These are phyloP conservation scores for Brachionus sp. DNA, from an alignment of 1,140 invertebrate species.

Conservation along the genomic window DNA sequence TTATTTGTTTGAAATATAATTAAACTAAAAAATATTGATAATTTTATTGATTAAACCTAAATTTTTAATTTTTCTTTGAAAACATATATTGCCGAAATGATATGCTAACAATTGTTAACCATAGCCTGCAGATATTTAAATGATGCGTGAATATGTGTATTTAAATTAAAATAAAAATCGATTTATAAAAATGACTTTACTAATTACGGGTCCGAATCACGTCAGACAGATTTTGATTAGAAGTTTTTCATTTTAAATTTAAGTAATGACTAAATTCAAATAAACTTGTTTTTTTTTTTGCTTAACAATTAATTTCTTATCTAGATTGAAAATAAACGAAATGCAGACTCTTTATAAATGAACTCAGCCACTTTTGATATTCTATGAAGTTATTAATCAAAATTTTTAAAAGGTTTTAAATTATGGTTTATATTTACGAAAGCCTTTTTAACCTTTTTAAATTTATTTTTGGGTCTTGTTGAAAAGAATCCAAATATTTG, in stretches of 20 bases:
- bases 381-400: not conserved
- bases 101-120: not conserved
- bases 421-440: not conserved
- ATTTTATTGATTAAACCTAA: not conserved
- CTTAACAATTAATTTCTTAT: not conserved
- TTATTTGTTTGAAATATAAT: not conserved
- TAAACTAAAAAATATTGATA: not conserved
- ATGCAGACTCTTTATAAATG: not conserved
- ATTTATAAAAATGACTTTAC: not conserved
- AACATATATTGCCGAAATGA: not conserved
- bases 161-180: not conserved
- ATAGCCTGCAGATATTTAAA: not conserved
- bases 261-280: not conserved
- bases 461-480: not conserved
- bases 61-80: not conserved
- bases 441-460: slow-evolving; percentile 8
- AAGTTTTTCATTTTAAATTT: not conserved
- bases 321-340: not conserved
- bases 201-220: not conserved
- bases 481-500: slow-evolving; percentile 9
- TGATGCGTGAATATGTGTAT: not conserved
- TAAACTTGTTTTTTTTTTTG: not conserved
- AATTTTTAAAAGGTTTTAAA: slow-evolving; percentile 6
- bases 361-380: not conserved
- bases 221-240: not conserved